Conservation (phyloP, 2,888 invertebrate genomes). For the Isotomurus palustris region DNA sequence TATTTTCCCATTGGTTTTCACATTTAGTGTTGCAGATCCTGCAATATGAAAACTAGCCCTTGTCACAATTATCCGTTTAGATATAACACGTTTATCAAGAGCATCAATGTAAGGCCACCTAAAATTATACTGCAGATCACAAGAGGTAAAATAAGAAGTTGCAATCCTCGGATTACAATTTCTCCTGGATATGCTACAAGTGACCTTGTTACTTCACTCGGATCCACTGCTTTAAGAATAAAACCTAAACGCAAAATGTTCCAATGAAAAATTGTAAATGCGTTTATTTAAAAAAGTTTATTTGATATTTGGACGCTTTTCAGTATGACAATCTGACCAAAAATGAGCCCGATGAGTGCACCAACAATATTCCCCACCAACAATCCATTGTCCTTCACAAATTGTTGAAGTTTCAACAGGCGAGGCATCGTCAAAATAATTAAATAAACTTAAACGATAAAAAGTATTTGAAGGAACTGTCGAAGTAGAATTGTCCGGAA, state of each 20-base stretch:
- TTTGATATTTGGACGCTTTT: not conserved
- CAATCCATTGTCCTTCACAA: constrained; percentile 24
- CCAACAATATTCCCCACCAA: constrained; percentile 33
- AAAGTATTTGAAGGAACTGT: too few relatives aligned
- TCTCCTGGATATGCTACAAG: constrained; percentile 86
- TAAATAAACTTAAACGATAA: too few relatives aligned
- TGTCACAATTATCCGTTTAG: not conserved
- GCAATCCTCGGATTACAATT: constrained; percentile 79
- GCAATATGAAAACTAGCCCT: constrained; percentile 49
- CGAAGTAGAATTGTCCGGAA: too few relatives aligned
- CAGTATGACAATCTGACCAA: constrained; percentile 34
- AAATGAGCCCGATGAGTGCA: constrained; percentile 27
- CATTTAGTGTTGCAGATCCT: constrained; percentile 79
- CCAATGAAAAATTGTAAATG: not conserved
- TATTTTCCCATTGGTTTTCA: constrained; percentile 78
- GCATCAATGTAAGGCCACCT: not conserved
- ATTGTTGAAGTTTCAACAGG: not conserved
- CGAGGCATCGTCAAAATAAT: not conserved
- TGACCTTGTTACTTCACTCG: constrained; percentile 22
- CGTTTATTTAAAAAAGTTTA: not conserved
- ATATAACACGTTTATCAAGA: not conserved
- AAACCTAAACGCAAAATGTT: constrained; percentile 22
- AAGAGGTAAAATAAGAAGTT: constrained; percentile 80
- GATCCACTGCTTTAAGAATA: constrained; percentile 25
- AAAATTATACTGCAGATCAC: constrained; percentile 68